These are phyloP conservation scores for Bombus picipes DNA, from an alignment of 1,140 invertebrate species.

Conservation along the genomic window DNA sequence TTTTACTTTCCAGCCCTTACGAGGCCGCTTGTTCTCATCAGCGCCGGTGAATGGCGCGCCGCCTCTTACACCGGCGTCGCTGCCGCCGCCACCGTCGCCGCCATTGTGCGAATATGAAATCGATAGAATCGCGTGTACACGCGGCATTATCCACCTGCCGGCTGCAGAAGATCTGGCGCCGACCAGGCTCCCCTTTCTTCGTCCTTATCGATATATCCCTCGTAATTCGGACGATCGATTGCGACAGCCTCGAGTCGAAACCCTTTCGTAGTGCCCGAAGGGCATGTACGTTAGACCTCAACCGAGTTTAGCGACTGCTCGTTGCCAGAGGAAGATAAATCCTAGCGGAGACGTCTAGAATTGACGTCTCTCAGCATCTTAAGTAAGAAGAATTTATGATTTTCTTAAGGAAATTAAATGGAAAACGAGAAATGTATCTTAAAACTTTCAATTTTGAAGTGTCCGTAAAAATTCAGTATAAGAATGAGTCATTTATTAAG, in stretches of 20 bases:
- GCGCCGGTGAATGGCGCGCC: slow-evolving; percentile 70
- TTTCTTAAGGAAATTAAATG: background rate
- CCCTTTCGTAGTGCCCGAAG: background rate
- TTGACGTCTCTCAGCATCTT: background rate
- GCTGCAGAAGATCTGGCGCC: slow-evolving; percentile 75
- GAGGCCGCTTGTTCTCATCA: slow-evolving; percentile 65
- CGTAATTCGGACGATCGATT: slow-evolving; percentile 64
- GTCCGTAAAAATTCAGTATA: background rate
- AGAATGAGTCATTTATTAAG: background rate
- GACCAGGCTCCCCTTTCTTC: slow-evolving; percentile 46
- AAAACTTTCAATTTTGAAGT: background rate
- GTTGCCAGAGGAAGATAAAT: background rate
- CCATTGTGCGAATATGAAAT: slow-evolving; percentile 74
- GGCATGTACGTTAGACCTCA: background rate
- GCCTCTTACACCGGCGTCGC: slow-evolving; percentile 56
- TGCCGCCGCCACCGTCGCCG: slow-evolving; percentile 40
- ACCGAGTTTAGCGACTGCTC: background rate
- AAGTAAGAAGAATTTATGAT: background rate
- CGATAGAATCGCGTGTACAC: slow-evolving; percentile 77
- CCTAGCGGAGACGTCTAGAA: background rate
- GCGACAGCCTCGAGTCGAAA: background rate
- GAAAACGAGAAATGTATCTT: background rate
- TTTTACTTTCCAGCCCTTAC: slow-evolving; percentile 67
- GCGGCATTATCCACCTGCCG: slow-evolving; percentile 77
- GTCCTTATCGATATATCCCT: slow-evolving; percentile 48